Percentiles rank a stretch among this genome's conserved stretches.
Conservation (phyloP, 2,797 vertebrate genomes). For the Vireo griseus region DNA sequence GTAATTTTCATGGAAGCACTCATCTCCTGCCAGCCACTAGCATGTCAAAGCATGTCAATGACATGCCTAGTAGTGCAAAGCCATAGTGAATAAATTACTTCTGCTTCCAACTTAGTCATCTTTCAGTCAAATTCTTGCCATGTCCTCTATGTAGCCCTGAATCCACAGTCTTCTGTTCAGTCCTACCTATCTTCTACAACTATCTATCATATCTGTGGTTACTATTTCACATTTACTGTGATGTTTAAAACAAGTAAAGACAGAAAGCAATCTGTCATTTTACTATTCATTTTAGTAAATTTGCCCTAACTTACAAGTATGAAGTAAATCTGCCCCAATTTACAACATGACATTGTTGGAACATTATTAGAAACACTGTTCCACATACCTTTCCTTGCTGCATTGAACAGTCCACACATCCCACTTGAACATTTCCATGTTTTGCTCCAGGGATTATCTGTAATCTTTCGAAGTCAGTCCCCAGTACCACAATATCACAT, state of each 20-base stretch:
- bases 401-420: constrained; percentile 93
- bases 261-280: background rate
- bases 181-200: background rate
- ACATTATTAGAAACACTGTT: background rate
- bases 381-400: constrained; percentile 90
- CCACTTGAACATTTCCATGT: constrained; percentile 97
- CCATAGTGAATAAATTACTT: background rate
- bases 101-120: background rate
- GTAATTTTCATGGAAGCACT: background rate
- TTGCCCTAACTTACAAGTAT: background rate
- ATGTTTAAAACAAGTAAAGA: background rate
- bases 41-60: background rate
- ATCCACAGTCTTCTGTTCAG: background rate
- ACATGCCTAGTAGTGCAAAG: background rate
- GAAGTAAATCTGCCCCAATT: too few species aligned
- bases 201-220: background rate
- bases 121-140: background rate
- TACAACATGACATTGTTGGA: background rate
- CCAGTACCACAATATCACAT: constrained; percentile 95
- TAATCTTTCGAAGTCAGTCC: constrained; percentile 94
- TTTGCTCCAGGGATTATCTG: constrained; percentile 97
- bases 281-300: too few species aligned
- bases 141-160: background rate
- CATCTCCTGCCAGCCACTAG: background rate
- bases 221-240: background rate